phyloP scores from a whole-genome alignment of 2,888 invertebrate genomes.

The Plusia festucae region DNA sequence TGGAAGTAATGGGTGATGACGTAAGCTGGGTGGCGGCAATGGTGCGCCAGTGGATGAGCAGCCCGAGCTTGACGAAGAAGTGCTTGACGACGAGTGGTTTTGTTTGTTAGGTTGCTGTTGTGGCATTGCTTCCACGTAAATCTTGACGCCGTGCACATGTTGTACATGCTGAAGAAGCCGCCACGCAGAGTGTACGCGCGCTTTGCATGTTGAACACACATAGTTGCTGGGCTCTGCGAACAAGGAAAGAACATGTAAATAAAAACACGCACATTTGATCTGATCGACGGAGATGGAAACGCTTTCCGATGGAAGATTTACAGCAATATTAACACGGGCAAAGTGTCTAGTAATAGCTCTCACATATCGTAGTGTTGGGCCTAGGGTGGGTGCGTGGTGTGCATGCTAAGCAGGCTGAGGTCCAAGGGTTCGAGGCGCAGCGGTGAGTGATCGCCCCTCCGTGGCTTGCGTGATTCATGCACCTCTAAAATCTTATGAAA shows the following conservation, averaged over 20 bases:
- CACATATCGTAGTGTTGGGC: constrained; percentile 88
- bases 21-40: constrained; percentile 90
- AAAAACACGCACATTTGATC: constrained; percentile 58
- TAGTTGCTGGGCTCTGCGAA: constrained; percentile 97
- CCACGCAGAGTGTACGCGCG: constrained; percentile 98
- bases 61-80: constrained; percentile 89
- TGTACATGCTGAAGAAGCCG: constrained; percentile 98
- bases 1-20: constrained; percentile 91
- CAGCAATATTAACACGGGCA: constrained; percentile 88
- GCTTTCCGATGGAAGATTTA: constrained; percentile 83
- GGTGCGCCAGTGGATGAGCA: constrained; percentile 88
- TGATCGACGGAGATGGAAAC: constrained; percentile 64
- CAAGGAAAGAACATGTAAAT: constrained; percentile 69
- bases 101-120: constrained; percentile 84
- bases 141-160: constrained; percentile 97
- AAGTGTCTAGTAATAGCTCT: constrained; percentile 90
- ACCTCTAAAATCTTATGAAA: constrained; percentile 90
- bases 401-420: constrained; percentile 85
- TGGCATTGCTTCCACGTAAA: constrained; percentile 93
- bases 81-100: constrained; percentile 89
- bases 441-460: constrained; percentile 88
- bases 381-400: constrained; percentile 83
- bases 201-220: constrained; percentile 98
- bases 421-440: constrained; percentile 82
- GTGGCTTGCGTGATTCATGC: constrained; percentile 89